Evolutionary conservation across 2,888 invertebrate species (phyloP).

Genomic region (Dryadula phaetusa): DNA sequence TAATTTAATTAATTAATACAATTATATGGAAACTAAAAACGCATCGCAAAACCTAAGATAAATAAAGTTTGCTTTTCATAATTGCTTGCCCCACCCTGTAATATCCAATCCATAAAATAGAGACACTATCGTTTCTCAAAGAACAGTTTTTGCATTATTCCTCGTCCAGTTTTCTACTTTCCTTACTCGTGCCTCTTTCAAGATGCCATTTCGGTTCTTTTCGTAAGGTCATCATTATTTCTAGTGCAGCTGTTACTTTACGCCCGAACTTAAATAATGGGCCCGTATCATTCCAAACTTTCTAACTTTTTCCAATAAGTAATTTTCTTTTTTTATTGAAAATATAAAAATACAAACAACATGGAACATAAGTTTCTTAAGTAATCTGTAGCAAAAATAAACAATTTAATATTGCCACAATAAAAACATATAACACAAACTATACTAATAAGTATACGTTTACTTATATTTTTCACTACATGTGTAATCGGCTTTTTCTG

Average conservation of each 20-base stretch:
- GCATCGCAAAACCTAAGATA: not conserved
- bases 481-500: conserved; percentile 43
- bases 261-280: conserved; percentile 75
- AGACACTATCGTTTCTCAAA: conserved; percentile 31
- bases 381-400: conserved; percentile 9
- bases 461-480: conserved; percentile 54
- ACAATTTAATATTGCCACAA: conserved; percentile 1
- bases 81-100: conserved; percentile 34
- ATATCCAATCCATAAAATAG: conserved; percentile 29
- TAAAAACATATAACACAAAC: too few species aligned
- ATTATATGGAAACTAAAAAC: not conserved
- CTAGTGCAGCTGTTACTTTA: conserved; percentile 80
- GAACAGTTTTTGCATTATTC: conserved; percentile 29
- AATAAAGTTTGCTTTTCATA: conserved; percentile 14
- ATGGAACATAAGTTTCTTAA: not conserved
- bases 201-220: conserved; percentile 62
- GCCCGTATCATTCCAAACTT: conserved; percentile 70
- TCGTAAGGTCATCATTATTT: conserved; percentile 69
- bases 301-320: conserved; percentile 50
- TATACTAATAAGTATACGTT: too few species aligned
- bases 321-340: not conserved
- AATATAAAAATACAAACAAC: not conserved
- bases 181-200: conserved; percentile 62
- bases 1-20: not conserved
- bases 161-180: conserved; percentile 55